phyloP scores from a whole-genome alignment of 1,140 invertebrate species.

The Halyomorpha halys region DNA sequence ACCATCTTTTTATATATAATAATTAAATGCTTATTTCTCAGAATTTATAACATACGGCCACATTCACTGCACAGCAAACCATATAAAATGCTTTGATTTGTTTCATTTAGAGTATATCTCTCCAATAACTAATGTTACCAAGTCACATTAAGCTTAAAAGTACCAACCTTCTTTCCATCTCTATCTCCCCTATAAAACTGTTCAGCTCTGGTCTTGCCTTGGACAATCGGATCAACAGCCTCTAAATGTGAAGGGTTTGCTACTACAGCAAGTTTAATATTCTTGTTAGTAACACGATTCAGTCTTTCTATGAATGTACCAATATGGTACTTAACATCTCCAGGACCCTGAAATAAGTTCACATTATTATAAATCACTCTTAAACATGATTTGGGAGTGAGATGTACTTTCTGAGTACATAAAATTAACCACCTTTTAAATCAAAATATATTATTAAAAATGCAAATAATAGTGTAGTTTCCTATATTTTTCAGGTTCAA shows the following conservation, averaged over 20 bases:
- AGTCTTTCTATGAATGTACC: constrained; percentile 96
- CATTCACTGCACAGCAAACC: no score
- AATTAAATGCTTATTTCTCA: no score
- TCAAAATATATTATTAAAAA: background rate
- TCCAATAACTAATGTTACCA: no score
- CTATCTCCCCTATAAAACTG: constrained; percentile 96
- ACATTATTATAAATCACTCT: no score
- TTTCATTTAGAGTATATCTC: no score
- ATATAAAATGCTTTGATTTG: no score
- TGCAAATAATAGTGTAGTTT: background rate
- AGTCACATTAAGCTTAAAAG: no score
- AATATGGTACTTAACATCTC: constrained; percentile 99
- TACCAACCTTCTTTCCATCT: constrained; percentile 83
- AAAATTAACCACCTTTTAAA: background rate
- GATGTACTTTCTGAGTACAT: no score
- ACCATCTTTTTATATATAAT: no score
- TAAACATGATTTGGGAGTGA: no score
- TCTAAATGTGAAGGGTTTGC: constrained; percentile 98
- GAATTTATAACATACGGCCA: no score
- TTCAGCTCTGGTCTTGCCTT: constrained; percentile 92
- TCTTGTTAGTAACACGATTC: constrained; percentile 96
- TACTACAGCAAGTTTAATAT: constrained; percentile 90
- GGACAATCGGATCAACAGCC: constrained; percentile 92
- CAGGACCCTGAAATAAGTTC: constrained; percentile 63
- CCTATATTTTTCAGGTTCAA: background rate